Base-by-base conservation (phyloP, 2,797 vertebrate species). In the Leptoclinus maculatus region DNA sequence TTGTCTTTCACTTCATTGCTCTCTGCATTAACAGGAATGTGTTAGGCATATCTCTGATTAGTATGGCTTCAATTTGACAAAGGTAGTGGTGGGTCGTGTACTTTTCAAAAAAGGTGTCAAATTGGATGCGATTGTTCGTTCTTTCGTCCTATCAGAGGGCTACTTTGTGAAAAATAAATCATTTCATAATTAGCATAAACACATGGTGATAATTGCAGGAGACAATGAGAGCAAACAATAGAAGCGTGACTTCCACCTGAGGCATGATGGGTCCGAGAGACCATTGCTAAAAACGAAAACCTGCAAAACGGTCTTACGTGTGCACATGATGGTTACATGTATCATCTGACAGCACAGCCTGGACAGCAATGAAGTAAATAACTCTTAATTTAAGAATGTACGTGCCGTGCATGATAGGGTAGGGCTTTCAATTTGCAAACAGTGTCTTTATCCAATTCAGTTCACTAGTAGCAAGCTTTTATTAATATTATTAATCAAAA, bases 121-220 rank as follows among this genome's bases (percentile, higher is more conserved):
- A 65, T 73, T 65, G 56, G 11, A 38, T 21, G 16, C 65, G 67
- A 65, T 82, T 71, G 77, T 38, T 68, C 2, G 13, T 66, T 60
- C 54, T 64, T 64, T 74, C 65, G 67, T 74, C 67, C 58, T 49
- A 51, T 82, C 73, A 64, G 43, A 72, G 19, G 36, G 38, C 16
- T 19, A 12, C 60, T 36, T 60, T 13, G 56, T 66, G 54, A 80
- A 25, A 56, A 72, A 27, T n/a, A 74, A 53, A 63, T 58, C 1
- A 79, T 49, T 79, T 53, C 19, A 25, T 63, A 23, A 83, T 87
- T 76, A 69, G 66, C 83, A 84, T 80, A 80, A 85, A 74, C 32
- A 78, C 66, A 66, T 58, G 75, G 69, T 64, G 59, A 73, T 82
- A 62, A 58, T 21, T 2, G 43, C 43, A n/a, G 10, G 34, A 74